Evolutionary conservation across 1,140 invertebrate genomes (phyloP), one percentile per base, ranked within the genome.

Genomic region (Plectrocnemia conspersa): DNA sequence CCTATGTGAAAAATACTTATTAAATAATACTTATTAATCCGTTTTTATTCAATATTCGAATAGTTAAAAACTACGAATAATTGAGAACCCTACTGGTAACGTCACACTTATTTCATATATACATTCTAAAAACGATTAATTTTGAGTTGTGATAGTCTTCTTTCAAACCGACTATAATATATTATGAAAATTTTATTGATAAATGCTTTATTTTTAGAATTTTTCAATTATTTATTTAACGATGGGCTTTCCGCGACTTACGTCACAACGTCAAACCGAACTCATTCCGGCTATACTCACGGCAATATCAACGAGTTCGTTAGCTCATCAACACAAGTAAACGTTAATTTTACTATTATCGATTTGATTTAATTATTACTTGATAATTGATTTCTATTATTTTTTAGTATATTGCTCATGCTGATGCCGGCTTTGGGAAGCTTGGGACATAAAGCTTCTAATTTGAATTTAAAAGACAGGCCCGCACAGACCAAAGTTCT

Each of bases 221-320:
- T 95, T 97, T 68, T 86, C 89, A 35, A 90, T 95, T 47, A 91
- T 96, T 64, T 97, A 95, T 66, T 88, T 96, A 35, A 93, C 91
- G 70, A 82, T 94, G 80, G 91, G 92, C 13, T 96, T 83, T 76
- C 89, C 91, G 1, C 73, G 92, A 56, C 72, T 94, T 57, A 78
- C 84, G 24, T 71, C 81, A 27, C 82, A 83, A 11, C 82, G 88
- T 62, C 91, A 93, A 72, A 77, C 83, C 3, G 80, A 83, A 64
- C 69, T 94, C 40, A 76, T 91, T 13, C 86, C 91, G 16, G 75
- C 78, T 54, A 65, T 97, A 42, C 72, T 96, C 11, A 83, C 84
- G 64, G 83, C 89, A 59, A 74, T 92, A 16, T 85, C 90, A 63
- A 83, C 83, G 38, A 91, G 90, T 69, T 85, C 91, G 42, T 76